Evolutionary conservation across 2,888 invertebrate species (phyloP).

Genomic region (Phrixothrix hirtus): DNA sequence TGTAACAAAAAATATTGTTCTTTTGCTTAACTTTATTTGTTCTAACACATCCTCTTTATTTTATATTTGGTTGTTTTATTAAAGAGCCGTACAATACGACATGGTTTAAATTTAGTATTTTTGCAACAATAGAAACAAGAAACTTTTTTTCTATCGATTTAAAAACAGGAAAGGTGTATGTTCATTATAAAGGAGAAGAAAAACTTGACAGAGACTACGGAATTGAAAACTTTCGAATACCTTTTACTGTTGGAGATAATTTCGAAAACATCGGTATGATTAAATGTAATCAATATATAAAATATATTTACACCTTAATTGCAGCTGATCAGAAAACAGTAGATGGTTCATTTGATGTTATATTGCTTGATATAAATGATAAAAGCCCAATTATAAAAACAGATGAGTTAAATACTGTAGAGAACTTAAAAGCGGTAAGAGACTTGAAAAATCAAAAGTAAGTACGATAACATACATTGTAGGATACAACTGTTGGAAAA

Average conservation of each 20-base stretch:
- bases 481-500: conserved; percentile 38
- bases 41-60: too few relatives aligned
- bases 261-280: conserved; percentile 53
- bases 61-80: neutral
- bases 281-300: conserved; percentile 17
- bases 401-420: conserved; percentile 13
- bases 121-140: conserved; percentile 50
- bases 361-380: conserved; percentile 62
- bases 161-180: conserved; percentile 56
- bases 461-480: too few relatives aligned
- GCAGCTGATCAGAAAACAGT: conserved; percentile 47
- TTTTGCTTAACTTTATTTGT: too few relatives aligned
- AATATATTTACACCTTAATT: conserved; percentile 12
- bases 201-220: conserved; percentile 61
- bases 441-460: too few relatives aligned
- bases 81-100: conserved; percentile 8
- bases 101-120: conserved; percentile 7
- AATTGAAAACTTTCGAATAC: conserved; percentile 56
- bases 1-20: too few relatives aligned
- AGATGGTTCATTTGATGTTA: conserved; percentile 54
- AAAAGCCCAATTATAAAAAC: conserved; percentile 18
- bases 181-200: conserved; percentile 56
- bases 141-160: conserved; percentile 61
- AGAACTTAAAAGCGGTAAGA: conserved; percentile 35
- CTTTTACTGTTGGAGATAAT: conserved; percentile 61